Evolutionary conservation across 2,797 vertebrate species (phyloP).

Genomic region (Sebastolobus altivelis): DNA sequence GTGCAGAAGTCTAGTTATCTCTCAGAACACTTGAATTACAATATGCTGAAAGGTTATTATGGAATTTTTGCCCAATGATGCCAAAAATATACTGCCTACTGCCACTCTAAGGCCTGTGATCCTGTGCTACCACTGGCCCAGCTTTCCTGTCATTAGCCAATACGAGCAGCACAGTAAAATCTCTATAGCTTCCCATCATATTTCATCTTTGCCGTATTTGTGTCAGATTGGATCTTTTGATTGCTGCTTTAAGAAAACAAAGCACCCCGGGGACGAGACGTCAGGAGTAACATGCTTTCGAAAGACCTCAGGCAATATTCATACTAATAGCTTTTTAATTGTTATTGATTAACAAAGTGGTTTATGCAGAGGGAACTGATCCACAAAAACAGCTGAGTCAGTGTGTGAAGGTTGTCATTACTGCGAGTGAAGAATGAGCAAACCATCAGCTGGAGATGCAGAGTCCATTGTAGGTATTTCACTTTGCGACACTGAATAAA

Average conservation of each 20-base stretch:
- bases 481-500: slow-evolving; percentile 26
- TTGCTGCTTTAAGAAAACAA: slow-evolving; percentile 18
- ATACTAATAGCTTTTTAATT: slow-evolving; percentile 53
- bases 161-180: background rate
- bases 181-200: background rate
- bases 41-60: too few species aligned
- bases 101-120: background rate
- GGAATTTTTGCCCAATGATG: too few species aligned
- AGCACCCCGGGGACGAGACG: background rate
- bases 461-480: slow-evolving; percentile 13
- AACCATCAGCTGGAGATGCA: slow-evolving; percentile 15
- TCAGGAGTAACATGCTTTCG: slow-evolving; percentile 16
- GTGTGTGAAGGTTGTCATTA: slow-evolving; percentile 23
- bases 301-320: slow-evolving; percentile 38
- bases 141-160: background rate
- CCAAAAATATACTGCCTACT: too few species aligned
- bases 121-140: background rate
- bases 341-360: slow-evolving; percentile 52
- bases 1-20: too few species aligned
- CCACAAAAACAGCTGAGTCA: slow-evolving; percentile 48
- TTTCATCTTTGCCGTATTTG: slow-evolving; percentile 27
- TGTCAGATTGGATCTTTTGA: slow-evolving; percentile 10
- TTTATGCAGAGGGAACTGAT: slow-evolving; percentile 26
- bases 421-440: slow-evolving; percentile 9
- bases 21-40: too few species aligned